Conservation (phyloP, 2,113 vertebrate genomes). For the Hypanus sabinus region DNA sequence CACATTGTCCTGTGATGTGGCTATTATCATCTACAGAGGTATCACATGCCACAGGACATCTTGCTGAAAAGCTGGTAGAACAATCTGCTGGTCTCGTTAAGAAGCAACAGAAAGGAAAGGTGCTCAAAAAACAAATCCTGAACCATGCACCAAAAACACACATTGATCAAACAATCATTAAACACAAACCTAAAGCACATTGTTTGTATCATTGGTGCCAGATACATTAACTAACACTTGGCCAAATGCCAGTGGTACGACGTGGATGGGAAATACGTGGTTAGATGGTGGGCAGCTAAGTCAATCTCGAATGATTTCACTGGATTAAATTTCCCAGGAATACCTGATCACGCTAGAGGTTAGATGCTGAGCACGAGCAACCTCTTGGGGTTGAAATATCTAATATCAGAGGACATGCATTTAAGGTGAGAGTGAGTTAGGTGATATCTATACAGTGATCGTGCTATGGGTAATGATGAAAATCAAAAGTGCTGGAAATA, state of each 20-base stretch:
- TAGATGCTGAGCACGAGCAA: too few relatives aligned
- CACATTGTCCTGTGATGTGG: conserved; percentile 59
- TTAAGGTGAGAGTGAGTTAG: too few relatives aligned
- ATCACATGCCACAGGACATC: conserved; percentile 42
- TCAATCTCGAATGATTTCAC: not conserved
- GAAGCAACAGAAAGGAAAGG: not conserved
- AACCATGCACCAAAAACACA: not conserved
- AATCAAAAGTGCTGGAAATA: too few relatives aligned
- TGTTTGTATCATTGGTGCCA: not conserved
- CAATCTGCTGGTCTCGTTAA: not conserved
- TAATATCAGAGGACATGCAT: too few relatives aligned
- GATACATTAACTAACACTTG: not conserved
- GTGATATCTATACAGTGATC: too few relatives aligned
- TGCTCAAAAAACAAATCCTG: not conserved
- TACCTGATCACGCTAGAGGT: not conserved
- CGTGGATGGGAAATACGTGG: not conserved
- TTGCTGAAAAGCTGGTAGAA: not conserved
- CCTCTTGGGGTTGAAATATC: too few relatives aligned
- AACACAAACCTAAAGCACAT: not conserved
- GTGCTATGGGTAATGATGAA: too few relatives aligned
- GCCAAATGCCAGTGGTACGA: not conserved
- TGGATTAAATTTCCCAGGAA: not conserved
- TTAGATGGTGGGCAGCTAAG: not conserved
- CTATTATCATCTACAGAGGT: conserved; percentile 52
- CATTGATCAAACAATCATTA: not conserved